phyloP scores from a whole-genome alignment of 2,113 vertebrate species.

The Columba janthina region DNA sequence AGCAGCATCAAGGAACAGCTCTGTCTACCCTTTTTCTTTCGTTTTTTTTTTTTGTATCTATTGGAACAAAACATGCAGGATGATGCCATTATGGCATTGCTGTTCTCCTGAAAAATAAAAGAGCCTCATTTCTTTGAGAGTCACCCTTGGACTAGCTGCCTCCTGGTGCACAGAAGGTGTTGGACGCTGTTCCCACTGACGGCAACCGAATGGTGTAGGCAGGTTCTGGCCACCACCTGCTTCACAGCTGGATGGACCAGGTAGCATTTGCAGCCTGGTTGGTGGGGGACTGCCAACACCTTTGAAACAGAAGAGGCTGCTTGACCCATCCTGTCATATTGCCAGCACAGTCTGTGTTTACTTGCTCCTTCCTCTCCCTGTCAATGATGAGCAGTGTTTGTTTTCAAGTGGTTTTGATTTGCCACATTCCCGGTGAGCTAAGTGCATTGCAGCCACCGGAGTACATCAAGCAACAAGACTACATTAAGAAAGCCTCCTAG shows the following conservation, averaged over 20 bases:
- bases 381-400: neutral
- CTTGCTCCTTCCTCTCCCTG: neutral
- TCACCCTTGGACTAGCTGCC: rapidly evolving
- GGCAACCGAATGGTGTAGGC: rapidly evolving
- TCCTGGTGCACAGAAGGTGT: neutral
- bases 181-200: neutral
- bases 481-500: constrained; percentile 26
- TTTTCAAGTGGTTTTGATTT: neutral
- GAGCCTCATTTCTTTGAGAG: neutral
- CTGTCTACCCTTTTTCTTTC: neutral
- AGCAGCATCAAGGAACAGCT: neutral
- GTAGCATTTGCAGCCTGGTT: neutral
- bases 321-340: neutral
- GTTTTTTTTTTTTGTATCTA: neutral
- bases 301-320: neutral
- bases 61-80: neutral
- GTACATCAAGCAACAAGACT: neutral
- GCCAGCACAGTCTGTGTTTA: neutral
- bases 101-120: neutral
- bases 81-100: neutral
- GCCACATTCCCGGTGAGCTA: neutral
- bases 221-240: no score
- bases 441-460: neutral
- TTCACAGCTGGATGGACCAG: neutral
- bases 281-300: neutral